Percentiles rank a stretch among this genome's conserved stretches.
These are phyloP conservation scores for Microctonus hyperodae DNA, from an alignment of 2,888 invertebrate genomes.

Conservation along the genomic window DNA sequence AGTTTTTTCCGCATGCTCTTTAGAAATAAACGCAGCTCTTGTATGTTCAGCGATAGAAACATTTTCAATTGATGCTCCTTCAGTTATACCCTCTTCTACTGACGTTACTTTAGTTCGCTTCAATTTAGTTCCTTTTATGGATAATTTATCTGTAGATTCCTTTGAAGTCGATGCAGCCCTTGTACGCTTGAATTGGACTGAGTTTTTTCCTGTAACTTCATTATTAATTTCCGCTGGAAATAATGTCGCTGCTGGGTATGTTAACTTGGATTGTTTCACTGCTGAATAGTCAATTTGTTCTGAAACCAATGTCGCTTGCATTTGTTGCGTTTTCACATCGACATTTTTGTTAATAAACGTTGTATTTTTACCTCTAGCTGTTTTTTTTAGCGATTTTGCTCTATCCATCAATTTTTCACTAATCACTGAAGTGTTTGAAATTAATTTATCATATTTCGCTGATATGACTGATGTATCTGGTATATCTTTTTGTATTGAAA, in stretches of 20 bases:
- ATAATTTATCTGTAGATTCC: constrained; percentile 2
- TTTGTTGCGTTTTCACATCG: constrained; percentile 23
- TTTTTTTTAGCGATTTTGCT: constrained; percentile 22
- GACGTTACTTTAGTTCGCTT: constrained; percentile 2
- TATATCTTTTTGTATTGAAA: constrained; percentile 46
- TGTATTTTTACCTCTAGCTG: constrained; percentile 26
- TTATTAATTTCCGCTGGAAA: constrained; percentile 3
- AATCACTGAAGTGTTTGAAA: constrained; percentile 28
- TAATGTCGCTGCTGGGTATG: constrained; percentile 15
- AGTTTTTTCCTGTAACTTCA: too few species aligned
- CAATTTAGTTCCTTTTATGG: neutral
- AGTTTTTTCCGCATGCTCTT: constrained; percentile 10
- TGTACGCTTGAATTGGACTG: neutral
- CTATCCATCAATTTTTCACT: constrained; percentile 33
- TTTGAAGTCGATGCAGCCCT: constrained; percentile 9
- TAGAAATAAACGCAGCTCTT: constrained; percentile 30
- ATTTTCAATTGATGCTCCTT: neutral
- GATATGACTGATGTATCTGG: constrained; percentile 23
- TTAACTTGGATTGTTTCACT: neutral
- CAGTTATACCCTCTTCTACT: neutral
- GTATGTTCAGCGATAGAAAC: neutral
- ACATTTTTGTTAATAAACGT: constrained; percentile 27
- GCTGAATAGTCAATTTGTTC: constrained; percentile 10
- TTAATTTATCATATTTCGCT: constrained; percentile 25
- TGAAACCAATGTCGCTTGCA: constrained; percentile 29